Percentiles rank a stretch among this genome's conserved stretches.
These are phyloP conservation scores for Sarcophaga peregrina DNA, from an alignment of 1,140 invertebrate genomes.

Conservation along the genomic window DNA sequence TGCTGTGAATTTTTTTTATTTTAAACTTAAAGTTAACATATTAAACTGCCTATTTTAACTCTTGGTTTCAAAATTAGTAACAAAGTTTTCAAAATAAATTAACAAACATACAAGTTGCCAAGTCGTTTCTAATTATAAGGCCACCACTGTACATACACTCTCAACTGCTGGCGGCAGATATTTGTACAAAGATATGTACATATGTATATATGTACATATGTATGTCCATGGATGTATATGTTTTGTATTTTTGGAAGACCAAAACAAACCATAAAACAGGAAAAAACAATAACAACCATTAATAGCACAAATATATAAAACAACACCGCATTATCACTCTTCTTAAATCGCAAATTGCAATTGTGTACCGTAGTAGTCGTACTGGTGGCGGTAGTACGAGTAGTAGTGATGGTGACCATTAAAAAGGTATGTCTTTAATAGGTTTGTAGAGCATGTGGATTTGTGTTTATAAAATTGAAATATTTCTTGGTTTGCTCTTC, in stretches of 20 bases:
- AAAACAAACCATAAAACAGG: neutral
- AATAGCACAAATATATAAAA: neutral
- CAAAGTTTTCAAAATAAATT: too few relatives aligned
- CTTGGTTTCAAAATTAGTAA: too few relatives aligned
- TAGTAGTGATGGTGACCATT: neutral
- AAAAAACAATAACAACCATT: neutral
- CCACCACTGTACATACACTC: too few relatives aligned
- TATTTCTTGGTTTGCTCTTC: neutral
- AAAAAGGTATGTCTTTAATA: neutral
- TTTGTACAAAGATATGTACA: neutral
- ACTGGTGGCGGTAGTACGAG: neutral
- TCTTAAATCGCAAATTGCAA: neutral
- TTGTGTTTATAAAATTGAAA: neutral
- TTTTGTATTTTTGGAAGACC: neutral
- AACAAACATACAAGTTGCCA: too few relatives aligned
- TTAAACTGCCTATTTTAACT: too few relatives aligned
- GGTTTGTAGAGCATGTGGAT: neutral
- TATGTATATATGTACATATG: neutral
- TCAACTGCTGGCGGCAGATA: neutral
- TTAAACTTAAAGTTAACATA: too few relatives aligned
- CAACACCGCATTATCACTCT: neutral
- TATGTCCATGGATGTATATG: neutral
- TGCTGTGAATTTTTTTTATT: too few relatives aligned
- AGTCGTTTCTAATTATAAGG: too few relatives aligned
- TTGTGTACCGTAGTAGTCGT: too few relatives aligned